Conservation (phyloP, 2,888 invertebrate genomes). For the Morinoia aosen region DNA sequence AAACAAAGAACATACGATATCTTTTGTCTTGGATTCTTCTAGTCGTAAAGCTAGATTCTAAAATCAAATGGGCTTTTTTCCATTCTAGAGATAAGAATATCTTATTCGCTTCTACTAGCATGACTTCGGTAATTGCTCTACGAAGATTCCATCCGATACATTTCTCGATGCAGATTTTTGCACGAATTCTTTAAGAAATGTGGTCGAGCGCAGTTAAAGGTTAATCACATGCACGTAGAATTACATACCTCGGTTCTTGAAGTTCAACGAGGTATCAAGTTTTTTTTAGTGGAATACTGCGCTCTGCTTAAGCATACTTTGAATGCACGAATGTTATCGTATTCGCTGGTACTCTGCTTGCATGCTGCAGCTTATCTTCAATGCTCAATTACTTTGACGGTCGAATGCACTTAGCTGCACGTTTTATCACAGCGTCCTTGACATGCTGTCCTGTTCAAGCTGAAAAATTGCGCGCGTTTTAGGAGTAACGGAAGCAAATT, state of each 20-base stretch:
- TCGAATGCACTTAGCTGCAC: not conserved
- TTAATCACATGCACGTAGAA: not conserved
- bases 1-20: no score
- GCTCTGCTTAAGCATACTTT: not conserved
- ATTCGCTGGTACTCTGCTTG: not conserved
- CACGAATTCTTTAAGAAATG: not conserved
- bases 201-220: not conserved
- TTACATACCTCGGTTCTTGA: not conserved
- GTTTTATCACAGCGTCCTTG: not conserved
- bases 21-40: not conserved
- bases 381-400: not conserved
- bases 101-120: not conserved
- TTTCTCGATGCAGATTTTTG: not conserved
- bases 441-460: not conserved
- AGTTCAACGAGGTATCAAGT: not conserved
- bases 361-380: not conserved
- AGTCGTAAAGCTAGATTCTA: not conserved
- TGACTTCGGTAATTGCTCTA: not conserved
- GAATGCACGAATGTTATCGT: not conserved
- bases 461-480: not conserved
- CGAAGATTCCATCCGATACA: not conserved
- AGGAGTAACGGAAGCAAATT: not conserved
- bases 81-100: not conserved
- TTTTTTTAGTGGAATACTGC: not conserved
- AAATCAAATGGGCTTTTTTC: not conserved